Evolutionary conservation across 2,113 vertebrate genomes (phyloP), one percentile per base, ranked within the genome.

Genomic region (Dendrocopos noguchii): DNA sequence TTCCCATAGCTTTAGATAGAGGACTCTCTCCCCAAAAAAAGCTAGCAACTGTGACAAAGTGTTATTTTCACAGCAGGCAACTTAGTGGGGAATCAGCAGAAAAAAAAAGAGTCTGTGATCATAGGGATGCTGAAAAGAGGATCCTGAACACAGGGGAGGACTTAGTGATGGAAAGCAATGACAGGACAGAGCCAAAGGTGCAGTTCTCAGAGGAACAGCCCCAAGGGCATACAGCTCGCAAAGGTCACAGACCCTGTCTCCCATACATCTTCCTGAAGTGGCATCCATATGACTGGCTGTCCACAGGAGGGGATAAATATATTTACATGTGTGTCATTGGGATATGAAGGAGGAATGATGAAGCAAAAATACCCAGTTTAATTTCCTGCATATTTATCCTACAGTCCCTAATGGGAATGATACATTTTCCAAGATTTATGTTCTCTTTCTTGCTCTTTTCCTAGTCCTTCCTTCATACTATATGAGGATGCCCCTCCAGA

Each of bases 211-310:
- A 52, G 39, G 50, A 34, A 47, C 31, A 76, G 67, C 20, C 18
- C 11, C 2, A 0, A 39, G 25, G 16, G 7, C 10, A 14, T 2
- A 21, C 25, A n/a, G 67, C 56, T 39, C 42, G 5, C 0, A 4
- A 27, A 56, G 28, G 36, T 10, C 66, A 15, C 47, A n/a, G 44
- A 29, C 17, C 55, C 28, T 61, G 13, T 15, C n/a, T 50, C 76
- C 44, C 27, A 28, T 22, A 12, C 12, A 11, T 28, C 67, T 61
- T 65, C 56, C 61, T 1, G 5, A 31, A 61, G 39, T 4, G 33
- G 16, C 53, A 44, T 34, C 63, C 12, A 0, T 6, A 4, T 0
- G 0, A 19, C 47, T 55, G 66, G 27, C 31, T 72, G 10, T 5
- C 33, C 29, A 34, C 27, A 63, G 64, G 36, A 42, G 25, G 47